Percentiles rank a stretch among this genome's conserved stretches.
These are phyloP conservation scores for Smutsia temminckii DNA, from an alignment of 2,797 vertebrate genomes.

Conservation along the genomic window DNA sequence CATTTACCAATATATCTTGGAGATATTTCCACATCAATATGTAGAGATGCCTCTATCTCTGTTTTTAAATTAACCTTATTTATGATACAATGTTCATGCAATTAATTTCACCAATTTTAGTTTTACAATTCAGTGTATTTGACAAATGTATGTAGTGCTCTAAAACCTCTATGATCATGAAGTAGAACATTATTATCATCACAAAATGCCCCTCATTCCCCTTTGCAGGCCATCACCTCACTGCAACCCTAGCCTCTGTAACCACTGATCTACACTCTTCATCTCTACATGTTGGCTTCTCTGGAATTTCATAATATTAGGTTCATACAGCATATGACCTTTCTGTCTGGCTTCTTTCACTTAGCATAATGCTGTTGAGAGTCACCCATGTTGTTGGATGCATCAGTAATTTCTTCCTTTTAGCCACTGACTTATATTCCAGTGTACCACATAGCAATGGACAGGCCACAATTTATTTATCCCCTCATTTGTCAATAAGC, in stretches of 20 bases:
- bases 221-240: neutral
- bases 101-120: neutral
- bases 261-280: neutral
- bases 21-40: neutral
- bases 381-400: too few relatives aligned
- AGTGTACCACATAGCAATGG: neutral
- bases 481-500: neutral
- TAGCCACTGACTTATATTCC: neutral
- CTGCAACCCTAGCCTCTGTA: neutral
- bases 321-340: neutral
- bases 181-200: neutral
- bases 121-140: neutral
- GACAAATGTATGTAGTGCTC: neutral
- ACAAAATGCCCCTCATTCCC: neutral
- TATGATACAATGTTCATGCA: neutral
- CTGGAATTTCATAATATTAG: neutral
- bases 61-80: neutral
- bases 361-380: neutral
- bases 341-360: neutral
- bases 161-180: neutral
- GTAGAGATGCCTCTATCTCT: neutral
- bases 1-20: neutral
- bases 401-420: neutral
- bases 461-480: neutral
- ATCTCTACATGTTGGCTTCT: neutral